Base-by-base conservation (phyloP, 92 coral and sea anemone genomes). In the Parazoanthus darwini region DNA sequence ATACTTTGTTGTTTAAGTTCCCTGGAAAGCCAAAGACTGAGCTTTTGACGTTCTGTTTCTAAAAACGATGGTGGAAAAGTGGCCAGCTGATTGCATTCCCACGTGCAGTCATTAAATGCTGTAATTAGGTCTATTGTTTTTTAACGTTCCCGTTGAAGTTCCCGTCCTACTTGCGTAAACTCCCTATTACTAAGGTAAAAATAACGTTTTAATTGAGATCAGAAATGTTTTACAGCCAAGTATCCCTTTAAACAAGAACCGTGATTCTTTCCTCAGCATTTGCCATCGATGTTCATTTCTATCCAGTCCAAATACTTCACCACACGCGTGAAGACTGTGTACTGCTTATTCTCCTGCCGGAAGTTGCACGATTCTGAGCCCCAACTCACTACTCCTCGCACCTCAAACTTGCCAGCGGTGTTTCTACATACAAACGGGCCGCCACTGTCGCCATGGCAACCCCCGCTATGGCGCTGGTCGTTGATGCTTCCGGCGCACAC, bases 361-460 rank as follows among this genome's bases (percentile, higher is more conserved):
- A 84, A 84, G 66, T 83, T 84, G 79, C 79, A 84, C 29, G 78
- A 66, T 46, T 46, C 87, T 20, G 87, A 83, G 5, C 87, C 87
- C 87, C 87, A 84, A 14, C 79, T 70, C 78, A 84, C 79, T 4
- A 84, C 48, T 16, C 87, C 87, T 43, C 46, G 78, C 44, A 84
- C 78, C 26, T 46, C 87, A 43, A 71, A 84, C 65, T 84, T 84
- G 22, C 87, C 87, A 35, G 87, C 87, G n/a, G 66, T 54, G 42
- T 84, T 84, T 46, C 23, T 15, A 71, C 87, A 84, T 23, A 84
- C 87, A 46, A 84, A 84, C 66, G 87, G 87, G 16, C 87, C 87
- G 29, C 87, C 87, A 46, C 87, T 84, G 79, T 84, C 87, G 46
- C 87, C 87, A 14, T 84, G 78, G 65, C 87, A 84, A 84, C 79